A percentile compares a stretch with the other conserved stretches of the same genome.
These are phyloP conservation scores for Formica selysi DNA, from an alignment of 1,140 invertebrate genomes.

Conservation along the genomic window DNA sequence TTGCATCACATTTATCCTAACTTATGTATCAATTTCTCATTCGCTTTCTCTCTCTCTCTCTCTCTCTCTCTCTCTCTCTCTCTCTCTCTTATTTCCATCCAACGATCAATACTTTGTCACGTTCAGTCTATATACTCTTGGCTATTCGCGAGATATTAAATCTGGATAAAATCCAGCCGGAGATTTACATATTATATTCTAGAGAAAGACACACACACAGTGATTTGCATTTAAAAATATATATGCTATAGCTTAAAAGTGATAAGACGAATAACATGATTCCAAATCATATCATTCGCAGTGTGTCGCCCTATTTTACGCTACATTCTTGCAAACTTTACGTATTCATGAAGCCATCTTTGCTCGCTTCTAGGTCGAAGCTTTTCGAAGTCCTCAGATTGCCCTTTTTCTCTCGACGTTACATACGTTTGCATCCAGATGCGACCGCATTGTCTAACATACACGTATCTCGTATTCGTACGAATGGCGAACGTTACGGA, in stretches of 20 bases:
- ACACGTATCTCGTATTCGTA: conserved; percentile 19
- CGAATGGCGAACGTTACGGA: conserved; percentile 33
- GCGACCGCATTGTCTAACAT: conserved; percentile 44
- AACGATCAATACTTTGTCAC: conserved; percentile 57
- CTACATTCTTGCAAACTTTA: conserved; percentile 28
- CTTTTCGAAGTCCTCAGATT: conserved; percentile 30
- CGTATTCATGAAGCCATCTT: conserved; percentile 53
- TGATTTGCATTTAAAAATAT: not conserved
- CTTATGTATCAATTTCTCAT: conserved; percentile 58
- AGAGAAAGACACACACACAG: not conserved
- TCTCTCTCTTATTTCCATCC: conserved; percentile 27
- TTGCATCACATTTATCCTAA: conserved; percentile 27
- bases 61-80: not conserved
- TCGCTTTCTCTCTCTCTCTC: conserved; percentile 1
- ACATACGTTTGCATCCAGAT: conserved; percentile 50
- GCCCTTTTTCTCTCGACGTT: conserved; percentile 28
- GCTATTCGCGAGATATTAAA: conserved; percentile 16
- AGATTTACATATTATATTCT: not conserved
- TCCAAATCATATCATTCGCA: not conserved
- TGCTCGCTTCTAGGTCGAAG: conserved; percentile 38
- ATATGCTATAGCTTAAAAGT: not conserved
- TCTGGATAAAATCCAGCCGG: not conserved
- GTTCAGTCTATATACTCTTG: conserved; percentile 11
- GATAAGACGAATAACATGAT: conserved; percentile 14
- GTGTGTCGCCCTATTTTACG: not conserved